Conservation (phyloP, 2,113 vertebrate species). For the Indicator maculatus region DNA sequence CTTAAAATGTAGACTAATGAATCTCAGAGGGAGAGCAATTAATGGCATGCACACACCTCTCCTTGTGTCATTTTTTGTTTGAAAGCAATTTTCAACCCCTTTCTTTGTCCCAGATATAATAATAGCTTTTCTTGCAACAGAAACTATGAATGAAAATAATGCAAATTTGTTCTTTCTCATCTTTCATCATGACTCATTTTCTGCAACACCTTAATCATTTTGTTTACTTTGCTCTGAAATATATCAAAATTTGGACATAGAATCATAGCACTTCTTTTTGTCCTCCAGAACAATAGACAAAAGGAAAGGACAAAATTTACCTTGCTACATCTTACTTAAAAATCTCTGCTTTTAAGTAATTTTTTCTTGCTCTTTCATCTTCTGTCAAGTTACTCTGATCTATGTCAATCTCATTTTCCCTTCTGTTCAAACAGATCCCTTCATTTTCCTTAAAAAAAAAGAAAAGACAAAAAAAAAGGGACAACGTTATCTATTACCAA, state of each 20-base stretch:
- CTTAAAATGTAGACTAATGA: conserved; percentile 22
- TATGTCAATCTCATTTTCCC: background rate
- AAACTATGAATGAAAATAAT: background rate
- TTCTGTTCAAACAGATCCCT: background rate
- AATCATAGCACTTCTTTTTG: background rate
- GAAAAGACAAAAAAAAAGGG: too few species aligned
- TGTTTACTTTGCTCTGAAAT: background rate
- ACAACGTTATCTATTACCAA: background rate
- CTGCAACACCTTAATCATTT: background rate
- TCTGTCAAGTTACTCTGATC: background rate
- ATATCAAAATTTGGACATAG: background rate
- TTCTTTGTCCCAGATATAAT: conserved; percentile 53
- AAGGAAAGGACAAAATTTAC: background rate
- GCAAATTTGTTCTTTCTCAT: conserved; percentile 1
- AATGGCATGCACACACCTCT: background rate
- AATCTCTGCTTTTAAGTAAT: rapidly evolving
- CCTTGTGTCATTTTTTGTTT: conserved; percentile 46
- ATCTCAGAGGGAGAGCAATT: conserved; percentile 47
- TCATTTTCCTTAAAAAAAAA: background rate
- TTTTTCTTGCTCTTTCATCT: background rate
- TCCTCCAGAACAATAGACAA: background rate
- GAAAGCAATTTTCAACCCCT: conserved; percentile 58
- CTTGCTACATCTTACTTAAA: background rate
- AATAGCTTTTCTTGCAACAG: conserved; percentile 44
- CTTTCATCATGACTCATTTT: background rate